Conservation (phyloP, 2,888 invertebrate genomes). For the Dicranocentrus wangi region DNA sequence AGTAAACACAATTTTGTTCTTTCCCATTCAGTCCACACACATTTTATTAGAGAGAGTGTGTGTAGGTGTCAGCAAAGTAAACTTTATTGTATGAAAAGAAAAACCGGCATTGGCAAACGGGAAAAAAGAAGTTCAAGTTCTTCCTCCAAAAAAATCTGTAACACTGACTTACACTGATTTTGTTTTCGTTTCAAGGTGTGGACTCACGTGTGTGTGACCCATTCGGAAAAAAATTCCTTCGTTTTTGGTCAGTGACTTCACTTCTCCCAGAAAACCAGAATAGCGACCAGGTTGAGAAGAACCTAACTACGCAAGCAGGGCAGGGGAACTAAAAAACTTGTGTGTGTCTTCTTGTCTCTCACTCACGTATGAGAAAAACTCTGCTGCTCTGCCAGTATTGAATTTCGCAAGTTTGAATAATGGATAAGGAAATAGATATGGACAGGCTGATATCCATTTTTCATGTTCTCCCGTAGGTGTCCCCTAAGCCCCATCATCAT, state of each 20-base stretch:
- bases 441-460: constrained; percentile 36
- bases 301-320: no score
- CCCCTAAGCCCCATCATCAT: no score
- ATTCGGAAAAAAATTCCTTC: no score
- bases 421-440: constrained; percentile 52
- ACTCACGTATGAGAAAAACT: background rate
- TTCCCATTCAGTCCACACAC: background rate
- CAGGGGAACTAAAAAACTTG: no score
- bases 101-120: constrained; percentile 31
- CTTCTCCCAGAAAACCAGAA: no score
- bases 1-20: constrained; percentile 32
- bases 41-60: background rate
- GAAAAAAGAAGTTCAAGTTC: constrained; percentile 6
- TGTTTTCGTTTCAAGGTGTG: background rate
- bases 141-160: constrained; percentile 7
- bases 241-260: no score
- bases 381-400: constrained; percentile 1
- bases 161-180: background rate
- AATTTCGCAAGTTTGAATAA: constrained; percentile 53
- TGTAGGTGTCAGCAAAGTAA: constrained; percentile 22
- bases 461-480: constrained; percentile 38
- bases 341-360: no score
- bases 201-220: no score
- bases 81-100: constrained; percentile 17
- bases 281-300: no score